Evolutionary conservation across 2,113 vertebrate species (phyloP), one percentile per base, ranked within the genome.

Genomic region (Antennarius striatus): DNA sequence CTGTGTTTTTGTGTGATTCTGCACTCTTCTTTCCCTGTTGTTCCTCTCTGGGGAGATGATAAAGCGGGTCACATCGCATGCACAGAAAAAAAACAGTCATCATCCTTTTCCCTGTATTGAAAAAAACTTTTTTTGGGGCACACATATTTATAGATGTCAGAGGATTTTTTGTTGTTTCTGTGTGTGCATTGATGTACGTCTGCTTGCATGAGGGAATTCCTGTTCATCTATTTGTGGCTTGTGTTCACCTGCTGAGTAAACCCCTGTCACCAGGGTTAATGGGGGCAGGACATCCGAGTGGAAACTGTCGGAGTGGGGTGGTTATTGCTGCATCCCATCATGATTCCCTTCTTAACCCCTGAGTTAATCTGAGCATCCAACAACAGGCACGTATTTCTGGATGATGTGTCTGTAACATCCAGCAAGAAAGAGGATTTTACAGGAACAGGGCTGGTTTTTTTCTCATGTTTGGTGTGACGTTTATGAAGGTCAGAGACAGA

Each of bases 231-330:
- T 75, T 71, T 66, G 6, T 22, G 61, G 13, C 52, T 7, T 10
- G 2, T 5, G 45, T 12, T 72, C 83, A 79, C 81, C 74, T 81
- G 80, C 73, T 71, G 73, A 68, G 60, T 70, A 49, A 75, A 60
- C 22, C 36, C 36, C 0, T 22, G 6, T 32, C 53, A 36, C 32
- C 3, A 7, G 2, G 66, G 57, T 71, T 1, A 53, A 7, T 11
- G 7, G 28, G n/a, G 8, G 66, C 63, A 80, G 83, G 76, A 88
- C 39, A 50, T 82, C 65, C 47, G 56, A 67, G 51, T n/a, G 80
- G 77, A 82, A 83, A 66, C 79, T 59, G 39, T 63, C 46, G 29
- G 32, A 12, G 12, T 10, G 3, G 40, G 39, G 12, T 3, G 39
- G 58, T 63, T 42, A 28, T 49, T 61, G 1, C 76, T 57, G 60